Evolutionary conservation across 2,888 invertebrate species (phyloP).

Genomic region (Galeruca laticollis): DNA sequence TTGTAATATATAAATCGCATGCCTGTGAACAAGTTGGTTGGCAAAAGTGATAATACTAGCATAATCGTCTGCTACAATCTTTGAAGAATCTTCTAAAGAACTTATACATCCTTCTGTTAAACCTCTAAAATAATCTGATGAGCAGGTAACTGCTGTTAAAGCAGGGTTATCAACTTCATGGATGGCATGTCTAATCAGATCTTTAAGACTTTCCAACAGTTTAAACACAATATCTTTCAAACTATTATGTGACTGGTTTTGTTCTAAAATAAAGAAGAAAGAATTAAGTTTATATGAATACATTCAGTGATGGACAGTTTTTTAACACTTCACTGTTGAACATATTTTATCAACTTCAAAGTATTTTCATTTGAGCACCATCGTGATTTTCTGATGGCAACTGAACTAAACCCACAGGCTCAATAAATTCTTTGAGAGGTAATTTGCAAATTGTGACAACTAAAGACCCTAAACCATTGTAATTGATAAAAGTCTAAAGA

Average conservation of each 20-base stretch:
- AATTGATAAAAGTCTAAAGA: too few species aligned
- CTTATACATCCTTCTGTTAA: constrained; percentile 65
- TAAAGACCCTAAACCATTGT: too few species aligned
- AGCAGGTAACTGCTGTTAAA: constrained; percentile 74
- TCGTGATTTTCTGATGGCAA: background rate
- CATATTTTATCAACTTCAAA: too few species aligned
- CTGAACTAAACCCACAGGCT: too few species aligned
- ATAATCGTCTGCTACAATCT: constrained; percentile 60
- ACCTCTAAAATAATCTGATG: constrained; percentile 72
- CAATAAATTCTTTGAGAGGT: too few species aligned
- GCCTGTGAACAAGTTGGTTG: constrained; percentile 70
- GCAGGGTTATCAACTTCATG: constrained; percentile 78
- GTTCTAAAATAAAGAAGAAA: constrained; percentile 49
- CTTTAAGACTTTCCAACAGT: constrained; percentile 62
- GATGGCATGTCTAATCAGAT: constrained; percentile 60
- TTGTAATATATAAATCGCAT: constrained; percentile 75
- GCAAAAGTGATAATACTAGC: constrained; percentile 64
- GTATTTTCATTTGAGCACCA: background rate
- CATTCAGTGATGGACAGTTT: too few species aligned
- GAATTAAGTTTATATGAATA: constrained; percentile 15
- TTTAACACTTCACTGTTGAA: too few species aligned
- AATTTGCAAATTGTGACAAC: too few species aligned
- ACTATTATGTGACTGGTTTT: constrained; percentile 54
- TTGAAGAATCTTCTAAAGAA: constrained; percentile 60
- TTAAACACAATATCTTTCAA: constrained; percentile 57